Base-by-base conservation (phyloP, 2,888 invertebrate species). In the Hydraecia micacea region DNA sequence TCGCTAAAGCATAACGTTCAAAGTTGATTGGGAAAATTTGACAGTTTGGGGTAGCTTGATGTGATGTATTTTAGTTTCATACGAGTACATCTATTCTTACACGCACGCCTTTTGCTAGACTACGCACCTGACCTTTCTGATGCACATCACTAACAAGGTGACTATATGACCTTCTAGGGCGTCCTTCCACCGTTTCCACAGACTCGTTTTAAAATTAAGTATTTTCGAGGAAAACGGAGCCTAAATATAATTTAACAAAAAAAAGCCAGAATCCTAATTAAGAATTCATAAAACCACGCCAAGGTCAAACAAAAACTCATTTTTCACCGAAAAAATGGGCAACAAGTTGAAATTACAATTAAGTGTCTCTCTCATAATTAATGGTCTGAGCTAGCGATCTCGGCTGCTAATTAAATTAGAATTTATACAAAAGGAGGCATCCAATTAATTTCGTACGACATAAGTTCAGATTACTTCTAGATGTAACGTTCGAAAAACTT, bases 351-450 rank as follows among this genome's bases (percentile, higher is more conserved):
- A 86, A 52, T 81, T 65, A 39, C 55, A 75, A 86, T 77, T 69
- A 84, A 69, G 32, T 58, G 75, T 80, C 80, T 69, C 49, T 36
- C 73, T 72, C 55, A 49, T 79, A 84, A 88, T 88, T 75, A 88
- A 86, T 88, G 81, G 85, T 42, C 36, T 11, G 39, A 36, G 32
- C 68, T 63, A 79, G 60, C 76, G 70, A 81, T 79, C 85, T 77
- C 21, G 55, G 46, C 36, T 66, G 63, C 73, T 86, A 88, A 84
- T 86, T 86, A 84, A 84, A 84, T 63, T 76, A 71, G 72, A 74
- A 81, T 84, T 79, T 81, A 75, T 72, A 74, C 73, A 81, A 77
- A 68, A 73, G 55, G 55, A 86, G 55, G 62, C 28, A 36, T 42
- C 71, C 58, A 79, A 86, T 88, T 88, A 80, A 84, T 76, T 76